Percentiles rank a stretch among this genome's conserved stretches.
Conservation (phyloP, 1,140 invertebrate species). For the Cherax destructor region DNA sequence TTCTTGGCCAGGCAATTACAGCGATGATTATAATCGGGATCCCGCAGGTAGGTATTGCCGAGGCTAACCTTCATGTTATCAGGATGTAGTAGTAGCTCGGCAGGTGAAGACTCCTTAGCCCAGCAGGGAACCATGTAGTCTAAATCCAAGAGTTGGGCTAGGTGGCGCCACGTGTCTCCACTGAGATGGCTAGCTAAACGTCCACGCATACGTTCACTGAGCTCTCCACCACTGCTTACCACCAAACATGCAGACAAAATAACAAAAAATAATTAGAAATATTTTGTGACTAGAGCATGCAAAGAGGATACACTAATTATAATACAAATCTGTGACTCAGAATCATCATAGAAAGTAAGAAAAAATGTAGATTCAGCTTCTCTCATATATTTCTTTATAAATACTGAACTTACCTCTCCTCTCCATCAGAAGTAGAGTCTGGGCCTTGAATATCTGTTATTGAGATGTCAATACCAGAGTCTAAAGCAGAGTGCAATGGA, state of each 20-base stretch:
- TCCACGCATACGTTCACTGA: slow-evolving; percentile 40
- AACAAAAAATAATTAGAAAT: neutral
- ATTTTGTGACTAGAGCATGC: too few relatives aligned
- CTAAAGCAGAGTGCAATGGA: slow-evolving; percentile 10
- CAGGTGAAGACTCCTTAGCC: slow-evolving; percentile 43
- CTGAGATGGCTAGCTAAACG: slow-evolving; percentile 53
- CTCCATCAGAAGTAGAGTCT: slow-evolving; percentile 18
- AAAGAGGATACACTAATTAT: too few relatives aligned
- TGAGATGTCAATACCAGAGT: slow-evolving; percentile 56
- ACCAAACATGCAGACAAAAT: neutral
- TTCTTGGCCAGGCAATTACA: slow-evolving; percentile 37
- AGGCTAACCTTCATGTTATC: slow-evolving; percentile 63
- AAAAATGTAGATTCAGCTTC: too few relatives aligned
- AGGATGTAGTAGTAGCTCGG: slow-evolving; percentile 51
- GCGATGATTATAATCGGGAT: slow-evolving; percentile 40
- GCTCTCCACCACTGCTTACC: slow-evolving; percentile 28
- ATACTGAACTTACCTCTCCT: slow-evolving; percentile 22
- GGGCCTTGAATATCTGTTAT: slow-evolving; percentile 41
- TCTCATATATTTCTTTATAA: too few relatives aligned
- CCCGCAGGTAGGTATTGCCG: slow-evolving; percentile 9
- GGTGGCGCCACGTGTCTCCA: slow-evolving; percentile 60
- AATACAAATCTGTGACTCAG: too few relatives aligned
- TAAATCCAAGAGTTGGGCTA: slow-evolving; percentile 55
- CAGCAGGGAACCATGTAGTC: slow-evolving; percentile 50
- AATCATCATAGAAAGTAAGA: too few relatives aligned